Conservation (phyloP, 2,797 vertebrate species). For the Mus caroli region DNA sequence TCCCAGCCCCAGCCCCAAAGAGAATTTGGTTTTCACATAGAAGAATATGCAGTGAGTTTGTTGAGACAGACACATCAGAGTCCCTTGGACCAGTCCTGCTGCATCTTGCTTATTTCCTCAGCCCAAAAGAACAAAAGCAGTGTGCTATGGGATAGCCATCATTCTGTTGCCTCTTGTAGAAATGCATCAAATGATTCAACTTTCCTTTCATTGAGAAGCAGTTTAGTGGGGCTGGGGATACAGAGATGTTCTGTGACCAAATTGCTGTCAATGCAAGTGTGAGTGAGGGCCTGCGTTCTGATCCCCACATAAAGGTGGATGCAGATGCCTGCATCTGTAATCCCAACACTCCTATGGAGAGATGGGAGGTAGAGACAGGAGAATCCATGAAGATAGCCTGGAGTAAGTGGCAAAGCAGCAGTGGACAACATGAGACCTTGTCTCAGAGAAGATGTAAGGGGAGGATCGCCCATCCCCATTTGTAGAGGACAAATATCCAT, state of each 20-base stretch:
- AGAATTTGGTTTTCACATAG: rapidly evolving
- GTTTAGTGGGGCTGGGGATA: not conserved
- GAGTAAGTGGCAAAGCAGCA: not conserved
- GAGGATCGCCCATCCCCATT: not conserved
- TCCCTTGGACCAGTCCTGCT: rapidly evolving
- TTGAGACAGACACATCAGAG: not conserved
- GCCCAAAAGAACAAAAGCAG: not conserved
- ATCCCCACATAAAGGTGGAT: not conserved
- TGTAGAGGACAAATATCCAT: not conserved
- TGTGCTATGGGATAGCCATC: not conserved
- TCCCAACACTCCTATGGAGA: not conserved
- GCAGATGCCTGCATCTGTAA: not conserved
- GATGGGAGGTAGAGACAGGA: not conserved
- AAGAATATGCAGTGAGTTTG: rapidly evolving
- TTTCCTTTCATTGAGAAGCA: not conserved
- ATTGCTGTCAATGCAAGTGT: not conserved
- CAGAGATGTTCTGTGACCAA: not conserved
- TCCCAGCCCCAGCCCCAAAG: not conserved
- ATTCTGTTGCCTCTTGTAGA: not conserved
- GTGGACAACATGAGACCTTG: not conserved
- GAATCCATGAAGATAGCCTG: not conserved
- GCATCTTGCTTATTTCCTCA: not conserved
- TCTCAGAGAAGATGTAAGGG: not conserved
- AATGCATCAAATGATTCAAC: not conserved
- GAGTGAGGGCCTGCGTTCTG: not conserved